These are phyloP conservation scores for Drepana falcataria DNA, from an alignment of 2,888 invertebrate species.

Conservation along the genomic window DNA sequence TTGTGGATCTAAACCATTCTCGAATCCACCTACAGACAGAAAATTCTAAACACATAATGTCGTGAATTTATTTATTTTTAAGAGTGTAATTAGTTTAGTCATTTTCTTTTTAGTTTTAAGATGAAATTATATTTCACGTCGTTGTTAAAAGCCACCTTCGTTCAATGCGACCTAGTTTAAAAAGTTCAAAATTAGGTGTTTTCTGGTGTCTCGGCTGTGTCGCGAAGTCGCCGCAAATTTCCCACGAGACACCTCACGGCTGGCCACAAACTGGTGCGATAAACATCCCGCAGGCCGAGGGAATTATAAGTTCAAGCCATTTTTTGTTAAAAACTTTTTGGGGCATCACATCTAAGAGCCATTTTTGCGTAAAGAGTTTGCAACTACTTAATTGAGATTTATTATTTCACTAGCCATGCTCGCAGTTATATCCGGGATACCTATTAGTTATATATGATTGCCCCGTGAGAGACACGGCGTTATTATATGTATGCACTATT, in stretches of 20 bases:
- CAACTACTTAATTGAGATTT: too few relatives aligned
- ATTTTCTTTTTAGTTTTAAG: neutral
- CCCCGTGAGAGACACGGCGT: too few relatives aligned
- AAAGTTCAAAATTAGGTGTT: constrained; percentile 55
- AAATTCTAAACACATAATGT: too few relatives aligned
- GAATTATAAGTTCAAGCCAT: constrained; percentile 29
- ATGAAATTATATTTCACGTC: neutral
- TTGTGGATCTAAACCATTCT: too few relatives aligned
- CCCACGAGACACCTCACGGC: constrained; percentile 45
- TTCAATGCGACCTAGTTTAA: constrained; percentile 28
- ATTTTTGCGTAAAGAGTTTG: constrained; percentile 4
- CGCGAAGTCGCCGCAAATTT: constrained; percentile 45
- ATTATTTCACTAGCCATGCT: too few relatives aligned
- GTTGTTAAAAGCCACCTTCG: neutral
- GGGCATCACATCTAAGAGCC: neutral
- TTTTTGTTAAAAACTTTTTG: constrained; percentile 8
- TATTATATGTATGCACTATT: too few relatives aligned
- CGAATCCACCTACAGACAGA: too few relatives aligned
- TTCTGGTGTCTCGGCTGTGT: constrained; percentile 31
- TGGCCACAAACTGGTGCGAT: constrained; percentile 44
- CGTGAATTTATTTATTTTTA: too few relatives aligned
- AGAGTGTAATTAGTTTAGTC: too few relatives aligned
- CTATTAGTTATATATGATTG: too few relatives aligned
- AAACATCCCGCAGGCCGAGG: constrained; percentile 37
- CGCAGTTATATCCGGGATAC: too few relatives aligned